Evolutionary conservation across 2,113 vertebrate species (phyloP), one percentile per base, ranked within the genome.

Genomic region (Psilopsiagon aymara): DNA sequence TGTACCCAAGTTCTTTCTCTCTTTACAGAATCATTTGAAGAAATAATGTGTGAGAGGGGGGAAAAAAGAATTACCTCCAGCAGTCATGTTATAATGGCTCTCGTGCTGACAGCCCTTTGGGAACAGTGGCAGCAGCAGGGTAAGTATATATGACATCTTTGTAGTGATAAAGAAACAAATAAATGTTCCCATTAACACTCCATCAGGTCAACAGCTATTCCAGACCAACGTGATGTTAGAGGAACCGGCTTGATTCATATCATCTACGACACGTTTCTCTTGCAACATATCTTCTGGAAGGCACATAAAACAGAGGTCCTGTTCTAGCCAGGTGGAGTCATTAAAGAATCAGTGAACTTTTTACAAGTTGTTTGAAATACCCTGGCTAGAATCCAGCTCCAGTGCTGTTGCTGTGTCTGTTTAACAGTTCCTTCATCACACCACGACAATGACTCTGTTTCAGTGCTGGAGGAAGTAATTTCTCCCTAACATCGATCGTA

Each of bases 81-180:
- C 95, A 97, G 95, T 80, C n/a, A 16, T 78, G 95, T 96, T 97
- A 88, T 97, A 97, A 97, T 94, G 95, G 96, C 86, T 95, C 70
- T 96, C 75, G 96, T 96, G 96, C 96, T 96, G 97, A 96, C 96
- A 97, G 96, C 84, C 97, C 96, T 95, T 90, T 89, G 97, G 97
- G 97, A 97, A 53, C 92, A 53, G 95, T 95, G 95, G 97, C 96
- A 96, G 94, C 94, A 90, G 96, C 63, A 3, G 82, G 64, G 78
- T 96, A 93, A 97, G 97, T 95, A 94, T 94, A 94, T 96, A 96
- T 96, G 93, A 96, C 95, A 96, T 96, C 94, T 97, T 96, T 97
- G 95, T 97, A 96, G 96, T 95, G 96, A 97, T 97, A 96, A 97
- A 97, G 96, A 97, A 97, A 97, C 97, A 97, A 97, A 96, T 97